phyloP scores from a whole-genome alignment of 2,888 invertebrate species.

The Campoplex nolae region DNA sequence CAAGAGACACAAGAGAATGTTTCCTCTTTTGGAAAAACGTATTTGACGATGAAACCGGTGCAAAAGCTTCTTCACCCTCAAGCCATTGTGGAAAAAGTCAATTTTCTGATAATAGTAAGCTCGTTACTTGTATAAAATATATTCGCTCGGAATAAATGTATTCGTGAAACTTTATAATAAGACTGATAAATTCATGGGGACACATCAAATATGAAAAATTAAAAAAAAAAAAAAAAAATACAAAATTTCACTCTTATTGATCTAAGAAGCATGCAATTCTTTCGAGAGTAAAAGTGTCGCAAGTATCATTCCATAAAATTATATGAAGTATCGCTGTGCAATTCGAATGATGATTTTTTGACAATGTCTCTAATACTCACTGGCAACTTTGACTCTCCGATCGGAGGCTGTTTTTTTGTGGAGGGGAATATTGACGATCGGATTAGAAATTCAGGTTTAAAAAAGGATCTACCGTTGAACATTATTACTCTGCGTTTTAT shows the following conservation, averaged over 20 bases:
- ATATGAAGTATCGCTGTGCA: slow-evolving; percentile 10
- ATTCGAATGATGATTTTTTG: slow-evolving; percentile 30
- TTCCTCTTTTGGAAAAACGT: neutral
- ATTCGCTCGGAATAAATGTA: slow-evolving; percentile 10
- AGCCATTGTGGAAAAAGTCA: neutral
- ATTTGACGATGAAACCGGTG: slow-evolving; percentile 29
- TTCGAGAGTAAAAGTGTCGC: slow-evolving; percentile 37
- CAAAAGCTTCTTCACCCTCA: slow-evolving; percentile 9
- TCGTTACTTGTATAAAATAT: slow-evolving; percentile 29
- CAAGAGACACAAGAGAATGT: neutral
- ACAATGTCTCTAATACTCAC: slow-evolving; percentile 16
- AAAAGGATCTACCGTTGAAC: slow-evolving; percentile 66
- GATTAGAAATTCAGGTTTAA: slow-evolving; percentile 59
- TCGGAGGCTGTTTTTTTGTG: slow-evolving; percentile 11
- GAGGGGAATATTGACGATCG: slow-evolving; percentile 49
- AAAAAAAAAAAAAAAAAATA: slow-evolving; percentile 5
- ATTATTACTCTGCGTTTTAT: slow-evolving; percentile 69
- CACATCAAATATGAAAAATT: neutral
- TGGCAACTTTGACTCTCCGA: slow-evolving; percentile 46
- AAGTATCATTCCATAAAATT: slow-evolving; percentile 18
- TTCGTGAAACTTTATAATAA: slow-evolving; percentile 3
- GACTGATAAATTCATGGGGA: neutral
- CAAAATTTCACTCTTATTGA: slow-evolving; percentile 3
- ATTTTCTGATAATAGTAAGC: slow-evolving; percentile 3
- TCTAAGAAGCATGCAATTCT: slow-evolving; percentile 4